Evolutionary conservation across 2,797 vertebrate genomes (phyloP).

Genomic region (Artibeus lituratus): DNA sequence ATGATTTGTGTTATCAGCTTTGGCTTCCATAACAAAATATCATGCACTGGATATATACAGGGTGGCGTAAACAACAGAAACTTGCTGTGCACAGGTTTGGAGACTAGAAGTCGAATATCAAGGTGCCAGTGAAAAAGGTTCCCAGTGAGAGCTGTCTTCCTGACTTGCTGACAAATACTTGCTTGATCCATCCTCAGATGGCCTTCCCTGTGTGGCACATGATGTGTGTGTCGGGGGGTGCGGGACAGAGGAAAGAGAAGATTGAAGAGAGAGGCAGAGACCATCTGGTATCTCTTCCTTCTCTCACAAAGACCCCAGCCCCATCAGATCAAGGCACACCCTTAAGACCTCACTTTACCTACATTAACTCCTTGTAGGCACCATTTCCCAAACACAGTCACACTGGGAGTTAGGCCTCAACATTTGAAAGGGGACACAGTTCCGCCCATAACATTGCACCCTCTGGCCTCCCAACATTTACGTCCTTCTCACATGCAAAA

Average conservation of each 20-base stretch:
- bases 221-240: neutral
- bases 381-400: neutral
- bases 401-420: neutral
- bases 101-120: neutral
- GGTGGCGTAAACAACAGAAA: neutral
- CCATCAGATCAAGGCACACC: neutral
- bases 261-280: neutral
- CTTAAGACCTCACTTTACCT: neutral
- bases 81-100: neutral
- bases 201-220: neutral
- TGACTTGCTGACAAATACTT: neutral
- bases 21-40: neutral
- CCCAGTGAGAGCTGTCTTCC: neutral
- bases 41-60: neutral
- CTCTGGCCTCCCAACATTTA: neutral
- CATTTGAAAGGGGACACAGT: neutral
- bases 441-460: neutral
- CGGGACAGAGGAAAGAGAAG: too few relatives aligned
- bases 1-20: neutral
- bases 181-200: neutral
- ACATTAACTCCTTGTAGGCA: neutral
- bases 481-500: neutral
- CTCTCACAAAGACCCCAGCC: neutral
- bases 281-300: neutral
- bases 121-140: neutral